Base-by-base conservation (phyloP, 2,113 vertebrate species). In the Himantopus leucocephalus region DNA sequence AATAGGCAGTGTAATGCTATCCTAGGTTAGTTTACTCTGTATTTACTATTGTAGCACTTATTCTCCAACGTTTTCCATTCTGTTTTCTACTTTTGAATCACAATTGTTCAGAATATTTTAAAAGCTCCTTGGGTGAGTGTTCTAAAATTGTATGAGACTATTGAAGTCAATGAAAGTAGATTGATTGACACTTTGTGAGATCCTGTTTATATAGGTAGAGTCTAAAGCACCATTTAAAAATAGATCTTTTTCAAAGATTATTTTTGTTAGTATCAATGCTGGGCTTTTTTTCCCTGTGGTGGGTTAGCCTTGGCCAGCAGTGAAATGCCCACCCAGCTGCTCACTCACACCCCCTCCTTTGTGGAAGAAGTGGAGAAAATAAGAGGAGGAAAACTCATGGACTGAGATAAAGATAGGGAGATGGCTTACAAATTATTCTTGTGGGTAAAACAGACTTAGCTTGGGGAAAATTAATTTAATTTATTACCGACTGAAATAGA, bases 341-440 rank as follows among this genome's bases (percentile, higher is more conserved):
- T 67, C 0, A 0, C 0, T 85, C 18, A 20, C 2, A 74, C 7
- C 15, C 22, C 5, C 14, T 81, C 4, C 9, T 75, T 21, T 59
- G 8, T 27, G 34, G 21, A 6, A 58, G 24, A 41, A 58, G 13
- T 12, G 9, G 5, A 80, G 10, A 73, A 88, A 85, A 67, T 26
- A 73, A 34, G 7, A 20, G n/a, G 5, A 62, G 50, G 78, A 84
- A 91, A 91, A 52, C 5, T 26, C 24, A 62, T 11, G 11, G 30
- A 21, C 37, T 50, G 56, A 50, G 55, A 45, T 39, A 70, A 56
- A 73, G 17, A 41, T 35, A 68, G 29, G 19, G 3, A 64, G 10
- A 74, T 34, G 50, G 4, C 8, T 72, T 80, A 21, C 12, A 89
- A 50, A 76, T 52, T 72, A 53, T 75, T 75, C 43, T 34, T 80